Evolutionary conservation across 2,113 vertebrate species (phyloP), one percentile per base, ranked within the genome.

Genomic region (Crocuta crocuta): DNA sequence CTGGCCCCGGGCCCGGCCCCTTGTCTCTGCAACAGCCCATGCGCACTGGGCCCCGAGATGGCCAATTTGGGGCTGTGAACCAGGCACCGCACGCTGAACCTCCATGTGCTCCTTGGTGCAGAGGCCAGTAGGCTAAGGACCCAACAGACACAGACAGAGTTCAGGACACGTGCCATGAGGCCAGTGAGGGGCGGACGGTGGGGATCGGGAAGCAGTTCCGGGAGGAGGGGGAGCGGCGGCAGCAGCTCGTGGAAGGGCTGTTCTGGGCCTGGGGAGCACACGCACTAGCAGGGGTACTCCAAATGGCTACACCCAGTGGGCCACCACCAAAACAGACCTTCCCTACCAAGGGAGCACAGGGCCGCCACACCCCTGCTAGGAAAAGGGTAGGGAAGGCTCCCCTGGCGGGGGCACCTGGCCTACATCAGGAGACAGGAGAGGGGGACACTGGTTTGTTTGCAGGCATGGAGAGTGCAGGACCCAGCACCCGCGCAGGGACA

Each of bases 1-100:
- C 81, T 48, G 70, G 15, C 55, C 35, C 19, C 24, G 31, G 58
- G 63, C 35, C 65, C 16, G 28, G 73, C 7, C 43, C 19, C 74
- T 21, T 0, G 39, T 58, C 88, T 93, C n/a, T 35, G 10, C 65
- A 74, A 63, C 24, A 61, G 70, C 26, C 50, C 8, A 8, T 9
- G 5, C 6, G 10, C 8, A 0, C 0, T 24, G 24, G 45, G 19
- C 8, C 28, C 74, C 55, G 39, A 39, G 10, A 58, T 0, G 9
- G 58, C 48, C 81, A 65, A 58, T 21, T 39, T 16, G 4, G 2
- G 9, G 45, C 8, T 33, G 82, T 13, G 28, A 85, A 84, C 21
- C 53, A 3, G 0, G 16, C 68, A 48, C 28, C 28, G 8, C 13
- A 1, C 26, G 7, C 71, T 73, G 8, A 0, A 33, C 84, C 39